A percentile compares a stretch with the other conserved stretches of the same genome.
phyloP scores from a whole-genome alignment of 1,140 invertebrate genomes.

The Trachymyrmex septentrionalis region DNA sequence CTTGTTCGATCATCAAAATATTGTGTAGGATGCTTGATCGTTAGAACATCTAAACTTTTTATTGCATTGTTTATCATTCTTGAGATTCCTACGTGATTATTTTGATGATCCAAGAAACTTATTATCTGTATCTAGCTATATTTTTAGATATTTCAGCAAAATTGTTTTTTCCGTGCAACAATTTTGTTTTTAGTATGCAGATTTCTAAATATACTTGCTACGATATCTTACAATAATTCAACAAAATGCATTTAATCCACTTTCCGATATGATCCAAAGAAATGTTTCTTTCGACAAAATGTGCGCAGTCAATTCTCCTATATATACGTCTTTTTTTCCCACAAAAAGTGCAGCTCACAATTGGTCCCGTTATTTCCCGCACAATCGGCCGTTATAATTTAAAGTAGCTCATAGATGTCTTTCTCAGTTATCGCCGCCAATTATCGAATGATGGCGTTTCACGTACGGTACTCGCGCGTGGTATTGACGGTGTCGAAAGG shows the following conservation, averaged over 20 bases:
- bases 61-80: too few relatives aligned
- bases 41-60: too few relatives aligned
- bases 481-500: conserved; percentile 70
- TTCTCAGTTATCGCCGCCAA: conserved; percentile 47
- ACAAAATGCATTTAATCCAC: background rate
- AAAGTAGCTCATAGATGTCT: conserved; percentile 43
- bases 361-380: background rate
- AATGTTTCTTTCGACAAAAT: background rate
- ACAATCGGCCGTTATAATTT: conserved; percentile 17
- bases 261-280: background rate
- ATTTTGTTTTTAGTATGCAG: background rate
- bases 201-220: background rate
- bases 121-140: too few relatives aligned
- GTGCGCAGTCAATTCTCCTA: background rate
- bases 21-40: too few relatives aligned
- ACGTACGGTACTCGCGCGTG: conserved; percentile 39
- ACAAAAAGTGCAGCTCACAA: conserved; percentile 20
- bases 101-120: too few relatives aligned
- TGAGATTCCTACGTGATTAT: too few relatives aligned
- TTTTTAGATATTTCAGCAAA: too few relatives aligned
- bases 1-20: too few relatives aligned
- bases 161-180: too few relatives aligned
- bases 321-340: conserved; percentile 13
- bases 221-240: background rate
- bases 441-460: conserved; percentile 58